Percentiles rank a stretch among this genome's conserved stretches.
Conservation (phyloP, 2,888 invertebrate species). For the Gari tellinella region DNA sequence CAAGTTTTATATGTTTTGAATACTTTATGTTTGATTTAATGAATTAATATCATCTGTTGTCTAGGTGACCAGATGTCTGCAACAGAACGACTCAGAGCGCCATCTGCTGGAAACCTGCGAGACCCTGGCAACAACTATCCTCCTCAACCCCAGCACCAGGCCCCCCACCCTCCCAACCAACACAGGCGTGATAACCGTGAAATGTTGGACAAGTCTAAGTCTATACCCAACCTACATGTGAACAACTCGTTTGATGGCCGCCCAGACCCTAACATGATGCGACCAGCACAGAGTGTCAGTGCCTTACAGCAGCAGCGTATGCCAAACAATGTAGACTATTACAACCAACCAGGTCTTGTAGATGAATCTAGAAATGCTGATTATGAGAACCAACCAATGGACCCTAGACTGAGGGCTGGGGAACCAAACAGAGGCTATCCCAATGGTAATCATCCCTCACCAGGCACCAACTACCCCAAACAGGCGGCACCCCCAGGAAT, state of each 20-base stretch:
- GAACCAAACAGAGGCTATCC: slow-evolving; percentile 43
- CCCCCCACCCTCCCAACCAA: slow-evolving; percentile 51
- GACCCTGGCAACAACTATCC: slow-evolving; percentile 26
- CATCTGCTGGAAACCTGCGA: slow-evolving; percentile 62
- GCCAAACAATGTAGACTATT: slow-evolving; percentile 62
- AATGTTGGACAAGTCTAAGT: slow-evolving; percentile 74
- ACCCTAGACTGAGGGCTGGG: slow-evolving; percentile 55
- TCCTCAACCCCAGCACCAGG: slow-evolving; percentile 36
- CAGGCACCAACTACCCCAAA: slow-evolving; percentile 22
- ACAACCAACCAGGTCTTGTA: slow-evolving; percentile 61
- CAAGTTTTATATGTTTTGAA: too few relatives aligned
- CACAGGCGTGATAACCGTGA: slow-evolving; percentile 50
- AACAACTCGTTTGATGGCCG: slow-evolving; percentile 74
- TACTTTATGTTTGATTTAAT: too few relatives aligned
- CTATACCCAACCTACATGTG: slow-evolving; percentile 75
- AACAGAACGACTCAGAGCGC: slow-evolving; percentile 53
- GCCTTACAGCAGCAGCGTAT: slow-evolving; percentile 63
- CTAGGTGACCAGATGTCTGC: slow-evolving; percentile 62
- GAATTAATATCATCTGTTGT: background rate
- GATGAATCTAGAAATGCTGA: slow-evolving; percentile 68
- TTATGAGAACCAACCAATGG: slow-evolving; percentile 79
- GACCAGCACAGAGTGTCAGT: slow-evolving; percentile 75
- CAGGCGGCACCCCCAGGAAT: slow-evolving; percentile 28
- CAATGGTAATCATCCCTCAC: slow-evolving; percentile 47
- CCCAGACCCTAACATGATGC: slow-evolving; percentile 61